A percentile compares a stretch with the other conserved stretches of the same genome.
phyloP scores from a whole-genome alignment of 2,113 vertebrate genomes.

The Lichenostomus cassidix region DNA sequence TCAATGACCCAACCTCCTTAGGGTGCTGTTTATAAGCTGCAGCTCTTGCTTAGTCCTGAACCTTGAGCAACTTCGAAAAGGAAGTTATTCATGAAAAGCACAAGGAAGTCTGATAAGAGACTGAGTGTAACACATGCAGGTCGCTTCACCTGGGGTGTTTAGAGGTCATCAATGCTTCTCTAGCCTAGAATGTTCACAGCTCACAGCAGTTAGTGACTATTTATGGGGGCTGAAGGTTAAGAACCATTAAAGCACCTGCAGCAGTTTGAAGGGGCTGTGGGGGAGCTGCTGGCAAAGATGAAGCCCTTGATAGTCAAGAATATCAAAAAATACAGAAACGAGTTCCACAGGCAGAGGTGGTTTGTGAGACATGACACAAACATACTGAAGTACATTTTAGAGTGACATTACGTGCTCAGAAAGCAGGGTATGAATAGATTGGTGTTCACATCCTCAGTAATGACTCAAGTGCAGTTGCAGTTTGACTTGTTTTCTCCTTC shows the following conservation, averaged over 20 bases:
- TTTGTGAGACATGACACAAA: not conserved
- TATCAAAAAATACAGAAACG: not conserved
- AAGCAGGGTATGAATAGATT: not conserved
- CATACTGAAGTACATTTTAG: not conserved
- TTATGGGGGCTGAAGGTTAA: not conserved
- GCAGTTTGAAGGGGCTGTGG: not conserved
- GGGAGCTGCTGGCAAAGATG: not conserved
- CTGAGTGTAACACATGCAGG: not conserved
- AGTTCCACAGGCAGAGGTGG: not conserved
- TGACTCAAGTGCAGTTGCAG: constrained; percentile 24
- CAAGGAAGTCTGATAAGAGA: not conserved
- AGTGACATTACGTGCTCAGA: not conserved
- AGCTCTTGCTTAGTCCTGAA: not conserved
- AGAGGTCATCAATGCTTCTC: not conserved
- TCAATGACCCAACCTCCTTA: not conserved
- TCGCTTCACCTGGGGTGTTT: not conserved
- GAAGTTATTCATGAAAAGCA: not conserved
- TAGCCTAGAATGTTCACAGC: not conserved
- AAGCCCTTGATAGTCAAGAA: not conserved
- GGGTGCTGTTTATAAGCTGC: not conserved
- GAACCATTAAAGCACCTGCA: not conserved
- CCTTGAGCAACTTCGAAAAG: not conserved
- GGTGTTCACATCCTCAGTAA: not conserved
- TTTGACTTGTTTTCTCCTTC: constrained; percentile 32
- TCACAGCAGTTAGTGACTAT: not conserved